These are phyloP conservation scores for Cebus imitator DNA, from an alignment of 2,113 vertebrate species.

Conservation along the genomic window DNA sequence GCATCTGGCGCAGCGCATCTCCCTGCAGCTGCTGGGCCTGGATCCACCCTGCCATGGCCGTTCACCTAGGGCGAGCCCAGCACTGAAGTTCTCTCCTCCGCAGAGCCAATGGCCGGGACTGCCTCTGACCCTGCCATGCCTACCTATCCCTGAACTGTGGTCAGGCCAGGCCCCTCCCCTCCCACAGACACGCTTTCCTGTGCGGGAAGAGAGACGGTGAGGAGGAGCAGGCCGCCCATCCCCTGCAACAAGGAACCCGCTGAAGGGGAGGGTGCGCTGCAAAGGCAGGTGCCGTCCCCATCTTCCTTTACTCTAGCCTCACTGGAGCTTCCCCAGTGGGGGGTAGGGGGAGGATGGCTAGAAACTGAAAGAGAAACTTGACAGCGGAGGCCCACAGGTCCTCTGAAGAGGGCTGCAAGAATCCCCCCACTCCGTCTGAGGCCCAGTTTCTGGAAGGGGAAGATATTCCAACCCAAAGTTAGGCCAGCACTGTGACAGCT, in stretches of 20 bases:
- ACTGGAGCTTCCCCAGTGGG: conserved; percentile 44
- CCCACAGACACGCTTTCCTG: conserved; percentile 51
- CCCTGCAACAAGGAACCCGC: conserved; percentile 60
- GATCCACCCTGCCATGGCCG: conserved; percentile 97
- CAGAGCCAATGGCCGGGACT: neutral
- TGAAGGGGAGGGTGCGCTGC: neutral
- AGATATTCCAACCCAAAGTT: neutral
- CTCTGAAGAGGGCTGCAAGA: conserved; percentile 5
- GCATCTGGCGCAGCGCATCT: conserved; percentile 98
- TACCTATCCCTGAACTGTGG: conserved; percentile 31
- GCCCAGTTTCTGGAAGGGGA: neutral
- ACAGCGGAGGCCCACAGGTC: neutral
- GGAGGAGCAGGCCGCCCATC: neutral
- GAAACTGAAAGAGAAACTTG: conserved; percentile 75
- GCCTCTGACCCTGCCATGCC: neutral
- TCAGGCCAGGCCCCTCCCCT: conserved; percentile 13
- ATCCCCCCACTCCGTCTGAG: neutral
- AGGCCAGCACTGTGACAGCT: neutral
- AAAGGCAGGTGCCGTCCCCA: conserved; percentile 46
- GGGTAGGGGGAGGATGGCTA: neutral
- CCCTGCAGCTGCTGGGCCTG: conserved; percentile 99
- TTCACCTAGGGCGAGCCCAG: conserved; percentile 81
- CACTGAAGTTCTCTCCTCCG: neutral
- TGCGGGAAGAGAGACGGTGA: conserved; percentile 20
- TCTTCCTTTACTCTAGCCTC: conserved; percentile 46